A percentile compares a stretch with the other conserved stretches of the same genome.
phyloP scores from a whole-genome alignment of 1,140 invertebrate species.

The Pygmarrhopalites habei region DNA sequence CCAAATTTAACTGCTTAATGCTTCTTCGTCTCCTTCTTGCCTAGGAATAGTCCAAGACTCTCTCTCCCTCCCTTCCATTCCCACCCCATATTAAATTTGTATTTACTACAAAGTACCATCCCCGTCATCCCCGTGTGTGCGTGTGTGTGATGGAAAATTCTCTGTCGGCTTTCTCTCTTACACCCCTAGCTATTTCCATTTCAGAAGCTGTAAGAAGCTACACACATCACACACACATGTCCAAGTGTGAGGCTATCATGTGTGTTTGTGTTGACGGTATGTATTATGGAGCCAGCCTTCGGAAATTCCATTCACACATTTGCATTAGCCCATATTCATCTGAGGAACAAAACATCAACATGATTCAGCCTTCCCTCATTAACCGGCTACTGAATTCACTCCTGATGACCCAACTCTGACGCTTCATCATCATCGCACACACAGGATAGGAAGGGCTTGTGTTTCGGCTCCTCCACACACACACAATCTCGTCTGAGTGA shows the following conservation, averaged over 20 bases:
- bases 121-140: neutral
- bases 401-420: conserved; percentile 6
- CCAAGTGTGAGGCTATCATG: neutral
- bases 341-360: neutral
- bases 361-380: conserved; percentile 16
- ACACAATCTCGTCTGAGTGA: no score
- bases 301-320: conserved; percentile 24
- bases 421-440: no score
- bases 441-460: no score
- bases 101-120: no score
- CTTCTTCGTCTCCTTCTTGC: no score
- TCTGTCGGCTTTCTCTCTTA: conserved; percentile 16
- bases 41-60: no score
- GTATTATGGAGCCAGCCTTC: conserved; percentile 7
- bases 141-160: neutral
- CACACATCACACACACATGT: neutral
- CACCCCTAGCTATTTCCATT: no score
- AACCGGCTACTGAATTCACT: conserved; percentile 11
- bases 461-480: no score
- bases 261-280: neutral
- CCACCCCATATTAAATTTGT: no score
- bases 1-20: no score
- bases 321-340: conserved; percentile 23
- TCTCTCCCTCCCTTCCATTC: no score
- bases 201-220: neutral